phyloP scores from a whole-genome alignment of 2,113 vertebrate species.

The Neofelis nebulosa region DNA sequence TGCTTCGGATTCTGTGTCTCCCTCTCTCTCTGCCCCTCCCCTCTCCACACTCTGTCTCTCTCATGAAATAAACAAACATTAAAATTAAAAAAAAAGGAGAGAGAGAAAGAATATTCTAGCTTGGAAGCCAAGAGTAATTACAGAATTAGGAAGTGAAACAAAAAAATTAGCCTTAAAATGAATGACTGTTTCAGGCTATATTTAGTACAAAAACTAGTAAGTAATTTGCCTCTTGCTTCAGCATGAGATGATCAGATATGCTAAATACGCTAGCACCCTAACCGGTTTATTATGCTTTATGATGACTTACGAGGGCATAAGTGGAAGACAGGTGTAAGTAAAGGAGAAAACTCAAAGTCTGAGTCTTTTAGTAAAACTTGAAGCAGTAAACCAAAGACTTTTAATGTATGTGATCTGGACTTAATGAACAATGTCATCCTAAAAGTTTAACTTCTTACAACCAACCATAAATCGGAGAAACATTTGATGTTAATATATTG shows the following conservation, averaged over 20 bases:
- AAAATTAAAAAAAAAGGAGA: background rate
- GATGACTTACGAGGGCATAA: background rate
- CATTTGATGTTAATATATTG: background rate
- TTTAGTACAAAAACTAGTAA: background rate
- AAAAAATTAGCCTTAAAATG: conserved; percentile 29
- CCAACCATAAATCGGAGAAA: background rate
- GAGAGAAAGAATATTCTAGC: background rate
- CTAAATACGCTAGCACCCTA: background rate
- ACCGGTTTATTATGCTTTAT: background rate
- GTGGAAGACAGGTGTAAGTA: background rate
- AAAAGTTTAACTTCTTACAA: conserved; percentile 37
- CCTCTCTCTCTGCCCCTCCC: no score
- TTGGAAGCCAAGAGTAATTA: background rate
- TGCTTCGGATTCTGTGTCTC: no score
- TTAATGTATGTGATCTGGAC: background rate
- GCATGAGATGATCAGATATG: background rate
- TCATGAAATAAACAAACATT: no score
- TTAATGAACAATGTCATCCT: background rate
- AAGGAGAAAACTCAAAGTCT: background rate
- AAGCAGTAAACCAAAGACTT: background rate
- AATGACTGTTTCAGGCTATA: conserved; percentile 24
- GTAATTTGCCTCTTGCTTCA: conserved; percentile 49
- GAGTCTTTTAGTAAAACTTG: background rate
- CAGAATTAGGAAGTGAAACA: conserved; percentile 64
- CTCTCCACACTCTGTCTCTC: no score